A percentile compares a stretch with the other conserved stretches of the same genome.
Evolutionary conservation across 1,140 invertebrate species (phyloP).

Genomic region (Acromyrmex echinatior): DNA sequence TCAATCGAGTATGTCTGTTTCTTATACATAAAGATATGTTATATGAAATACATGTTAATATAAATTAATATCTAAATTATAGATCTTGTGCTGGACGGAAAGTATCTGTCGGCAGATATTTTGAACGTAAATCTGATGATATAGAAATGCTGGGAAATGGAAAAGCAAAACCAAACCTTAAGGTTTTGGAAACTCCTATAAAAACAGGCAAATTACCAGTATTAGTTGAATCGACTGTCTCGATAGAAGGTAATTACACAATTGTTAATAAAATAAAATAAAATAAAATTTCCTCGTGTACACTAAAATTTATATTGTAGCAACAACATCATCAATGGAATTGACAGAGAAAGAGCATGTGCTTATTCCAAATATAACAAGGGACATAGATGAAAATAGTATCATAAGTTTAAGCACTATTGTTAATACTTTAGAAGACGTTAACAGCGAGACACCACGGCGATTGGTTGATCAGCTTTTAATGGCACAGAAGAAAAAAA

Average conservation of each 20-base stretch:
- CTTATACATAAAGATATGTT: background rate
- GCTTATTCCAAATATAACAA: constrained; percentile 46
- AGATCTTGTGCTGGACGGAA: constrained; percentile 77
- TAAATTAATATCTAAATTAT: constrained; percentile 26
- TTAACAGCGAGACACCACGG: constrained; percentile 78
- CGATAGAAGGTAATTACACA: constrained; percentile 74
- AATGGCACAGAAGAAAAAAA: constrained; percentile 79
- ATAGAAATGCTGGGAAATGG: constrained; percentile 72
- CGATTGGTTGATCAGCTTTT: constrained; percentile 82
- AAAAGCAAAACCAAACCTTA: constrained; percentile 78
- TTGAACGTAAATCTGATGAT: constrained; percentile 79
- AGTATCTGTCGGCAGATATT: constrained; percentile 81
- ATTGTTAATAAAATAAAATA: background rate
- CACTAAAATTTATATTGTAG: constrained; percentile 1
- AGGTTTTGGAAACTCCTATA: constrained; percentile 76
- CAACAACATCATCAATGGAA: constrained; percentile 48
- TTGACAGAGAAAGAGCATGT: constrained; percentile 41
- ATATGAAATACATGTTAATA: background rate
- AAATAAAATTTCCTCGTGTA: background rate
- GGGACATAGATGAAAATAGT: constrained; percentile 72
- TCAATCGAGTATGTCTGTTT: constrained; percentile 75
- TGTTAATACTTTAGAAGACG: constrained; percentile 79
- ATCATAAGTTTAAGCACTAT: constrained; percentile 83
- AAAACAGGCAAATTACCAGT: constrained; percentile 68
- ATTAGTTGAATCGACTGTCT: constrained; percentile 77